Base-by-base conservation (phyloP, 2,113 vertebrate genomes). In the Tricholaema leucomelas region DNA sequence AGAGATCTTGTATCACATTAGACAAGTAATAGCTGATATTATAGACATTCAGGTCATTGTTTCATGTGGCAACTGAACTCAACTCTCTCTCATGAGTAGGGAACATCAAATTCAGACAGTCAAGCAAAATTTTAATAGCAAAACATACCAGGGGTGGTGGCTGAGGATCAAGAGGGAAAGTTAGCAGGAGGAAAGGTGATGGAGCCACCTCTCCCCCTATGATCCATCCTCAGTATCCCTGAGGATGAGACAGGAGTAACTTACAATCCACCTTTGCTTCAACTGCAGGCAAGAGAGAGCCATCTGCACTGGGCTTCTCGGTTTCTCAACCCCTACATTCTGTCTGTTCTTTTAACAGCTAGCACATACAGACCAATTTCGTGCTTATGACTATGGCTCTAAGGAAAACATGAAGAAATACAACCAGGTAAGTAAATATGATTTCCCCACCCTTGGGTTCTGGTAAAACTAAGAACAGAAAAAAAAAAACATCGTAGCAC, bases 351-450 rank as follows among this genome's bases (percentile, higher is more conserved):
- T 40, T 70, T 35, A 61, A 90, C 6, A 95, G 93, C 0, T 92
- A 23, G 3, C 0, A 21, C 0, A 0, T 17, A 33, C 88, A 84
- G 35, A 48, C 20, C 65, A 1, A 15, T 90, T 96, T 46, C 86
- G 95, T 84, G 95, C 94, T 84, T 94, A 91, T 31, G 92, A 96
- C 88, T 96, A 94, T 0, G 92, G 95, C 61, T 35, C 2, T 10
- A 90, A 94, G 48, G 81, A 92, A 81, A 95, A 95, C n/a, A 72
- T 90, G 81, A 90, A 94, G 88, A 95, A 90, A 87, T 96, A 95
- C 44, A 93, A 95, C 38, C 92, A 96, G 92, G 94, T 95, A 92
- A 90, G 56, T n/a, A 6, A 55, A 60, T 21, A 48, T 0, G 1
- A 8, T 52, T 92, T 86, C 15, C 48, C 50, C 40, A 50, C 38